A percentile compares a stretch with the other conserved stretches of the same genome.
Conservation (phyloP, 35 echinoderm and acorn worm species). For the Anneissia japonica region DNA sequence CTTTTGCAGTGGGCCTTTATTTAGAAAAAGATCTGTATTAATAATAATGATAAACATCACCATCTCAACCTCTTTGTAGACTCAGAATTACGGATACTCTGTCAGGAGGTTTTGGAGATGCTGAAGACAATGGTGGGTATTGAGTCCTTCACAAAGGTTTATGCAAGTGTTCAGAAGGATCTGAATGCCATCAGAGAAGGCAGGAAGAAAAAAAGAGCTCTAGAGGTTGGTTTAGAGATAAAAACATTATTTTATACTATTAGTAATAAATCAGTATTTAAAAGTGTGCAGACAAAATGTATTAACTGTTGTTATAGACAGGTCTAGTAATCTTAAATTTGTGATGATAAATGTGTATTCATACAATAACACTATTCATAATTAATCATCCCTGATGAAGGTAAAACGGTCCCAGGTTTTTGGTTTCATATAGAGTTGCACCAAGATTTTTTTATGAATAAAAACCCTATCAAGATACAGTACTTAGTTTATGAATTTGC, state of each 20-base stretch:
- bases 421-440: too few relatives aligned
- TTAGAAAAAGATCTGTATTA: too few relatives aligned
- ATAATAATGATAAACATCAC: too few relatives aligned
- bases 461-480: too few relatives aligned
- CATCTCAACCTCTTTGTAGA: conserved; percentile 48
- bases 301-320: too few relatives aligned
- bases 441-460: too few relatives aligned
- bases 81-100: conserved; percentile 54
- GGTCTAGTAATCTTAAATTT: neutral
- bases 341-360: neutral
- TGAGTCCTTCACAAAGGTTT: conserved; percentile 60
- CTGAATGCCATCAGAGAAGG: conserved; percentile 18
- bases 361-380: neutral
- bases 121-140: conserved; percentile 62
- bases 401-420: neutral
- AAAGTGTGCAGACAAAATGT: too few relatives aligned
- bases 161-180: conserved; percentile 48
- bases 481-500: too few relatives aligned
- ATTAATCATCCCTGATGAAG: neutral
- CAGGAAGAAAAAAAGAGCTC: conserved; percentile 63
- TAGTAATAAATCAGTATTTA: neutral
- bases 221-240: conserved; percentile 52
- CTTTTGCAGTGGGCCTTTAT: too few relatives aligned
- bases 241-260: neutral
- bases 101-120: conserved; percentile 74